These are phyloP conservation scores for Timandra comae DNA, from an alignment of 2,888 invertebrate species.

Conservation along the genomic window DNA sequence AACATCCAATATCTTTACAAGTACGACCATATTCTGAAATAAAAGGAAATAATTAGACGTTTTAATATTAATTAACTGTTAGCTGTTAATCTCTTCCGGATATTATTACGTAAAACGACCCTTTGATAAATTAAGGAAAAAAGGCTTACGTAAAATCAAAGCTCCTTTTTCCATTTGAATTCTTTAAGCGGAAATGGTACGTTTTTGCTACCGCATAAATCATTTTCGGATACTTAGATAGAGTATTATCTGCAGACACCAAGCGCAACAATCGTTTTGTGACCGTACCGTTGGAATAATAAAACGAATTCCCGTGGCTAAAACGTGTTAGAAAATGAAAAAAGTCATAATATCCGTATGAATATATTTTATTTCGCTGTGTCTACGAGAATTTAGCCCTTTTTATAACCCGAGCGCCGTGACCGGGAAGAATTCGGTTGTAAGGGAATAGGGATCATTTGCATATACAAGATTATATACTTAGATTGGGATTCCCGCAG, in stretches of 20 bases:
- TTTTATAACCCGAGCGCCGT: slow-evolving; percentile 56
- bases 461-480: slow-evolving; percentile 65
- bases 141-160: slow-evolving; percentile 25
- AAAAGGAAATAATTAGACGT: too few species aligned
- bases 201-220: slow-evolving; percentile 31
- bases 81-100: too few species aligned
- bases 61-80: too few species aligned
- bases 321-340: slow-evolving; percentile 37
- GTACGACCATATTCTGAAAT: slow-evolving; percentile 85
- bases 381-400: slow-evolving; percentile 47
- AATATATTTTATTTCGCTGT: slow-evolving; percentile 56
- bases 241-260: slow-evolving; percentile 34
- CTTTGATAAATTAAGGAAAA: slow-evolving; percentile 16
- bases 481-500: slow-evolving; percentile 44
- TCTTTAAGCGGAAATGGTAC: slow-evolving; percentile 28
- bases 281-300: slow-evolving; percentile 30
- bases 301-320: slow-evolving; percentile 34
- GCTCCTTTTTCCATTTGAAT: slow-evolving; percentile 27
- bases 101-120: too few species aligned
- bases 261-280: slow-evolving; percentile 32
- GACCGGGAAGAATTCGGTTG: slow-evolving; percentile 58
- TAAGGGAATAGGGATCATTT: slow-evolving; percentile 58
- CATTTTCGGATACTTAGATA: slow-evolving; percentile 34
- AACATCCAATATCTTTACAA: slow-evolving; percentile 87
- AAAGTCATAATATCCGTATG: slow-evolving; percentile 39